phyloP scores from a whole-genome alignment of 2,888 invertebrate species.

The Charanyca ferruginea region DNA sequence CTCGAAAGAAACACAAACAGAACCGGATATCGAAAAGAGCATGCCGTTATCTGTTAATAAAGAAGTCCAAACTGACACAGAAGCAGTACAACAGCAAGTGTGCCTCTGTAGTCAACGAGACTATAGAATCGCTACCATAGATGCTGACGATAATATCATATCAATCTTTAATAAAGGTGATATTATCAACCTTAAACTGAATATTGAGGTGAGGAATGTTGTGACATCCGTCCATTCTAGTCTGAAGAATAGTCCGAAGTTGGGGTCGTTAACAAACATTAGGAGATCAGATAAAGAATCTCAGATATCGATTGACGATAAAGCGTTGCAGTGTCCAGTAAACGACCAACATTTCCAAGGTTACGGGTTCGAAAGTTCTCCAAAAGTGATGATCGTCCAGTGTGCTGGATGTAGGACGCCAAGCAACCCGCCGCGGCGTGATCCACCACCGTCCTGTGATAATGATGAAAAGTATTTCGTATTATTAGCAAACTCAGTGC shows the following conservation, averaged over 20 bases:
- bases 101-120: constrained; percentile 12
- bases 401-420: constrained; percentile 65
- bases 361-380: constrained; percentile 43
- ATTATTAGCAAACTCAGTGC: constrained; percentile 54
- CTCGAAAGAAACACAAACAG: constrained; percentile 24
- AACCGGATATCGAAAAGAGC: not conserved
- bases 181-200: constrained; percentile 75
- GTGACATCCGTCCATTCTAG: constrained; percentile 39
- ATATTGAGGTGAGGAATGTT: constrained; percentile 73
- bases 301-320: constrained; percentile 66
- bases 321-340: constrained; percentile 60
- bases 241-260: constrained; percentile 22
- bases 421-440: constrained; percentile 27
- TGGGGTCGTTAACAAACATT: constrained; percentile 52
- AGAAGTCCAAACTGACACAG: constrained; percentile 39
- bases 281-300: constrained; percentile 68
- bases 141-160: constrained; percentile 57
- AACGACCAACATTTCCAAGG: constrained; percentile 45
- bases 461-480: constrained; percentile 65
- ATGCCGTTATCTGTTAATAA: constrained; percentile 4
- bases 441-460: constrained; percentile 37
- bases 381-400: constrained; percentile 65
- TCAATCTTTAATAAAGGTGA: constrained; percentile 71
- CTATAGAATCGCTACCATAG: constrained; percentile 17
- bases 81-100: constrained; percentile 13